Base-by-base conservation (phyloP, 2,797 vertebrate genomes). In the Malacoctenus gilli region DNA sequence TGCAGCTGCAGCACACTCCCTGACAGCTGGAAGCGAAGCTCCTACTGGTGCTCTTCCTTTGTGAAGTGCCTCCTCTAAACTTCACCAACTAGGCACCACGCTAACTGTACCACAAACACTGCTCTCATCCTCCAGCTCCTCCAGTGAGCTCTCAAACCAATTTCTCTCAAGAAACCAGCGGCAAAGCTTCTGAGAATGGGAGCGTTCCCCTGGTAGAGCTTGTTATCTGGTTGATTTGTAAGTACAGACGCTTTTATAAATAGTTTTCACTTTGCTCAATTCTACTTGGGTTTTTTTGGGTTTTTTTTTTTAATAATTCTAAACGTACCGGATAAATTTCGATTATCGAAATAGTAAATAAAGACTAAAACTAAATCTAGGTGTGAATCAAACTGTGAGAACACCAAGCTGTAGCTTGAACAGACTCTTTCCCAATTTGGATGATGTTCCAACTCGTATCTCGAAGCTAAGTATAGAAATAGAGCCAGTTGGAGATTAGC, bases 1-100 rank as follows among this genome's bases (percentile, higher is more conserved):
- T 64, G 70, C 77, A 61, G 63, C 75, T 52, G 70, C 50, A 38
- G 22, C 68, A 63, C 55, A 68, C 69, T 58, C 68, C 35, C 58
- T 84, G 79, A 80, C 85, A 88, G 85, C 77, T 79, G 80, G 65
- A 80, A 78, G 79, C 51, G 63, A 74, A 62, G 65, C 68, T 65
- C 67, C 60, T 59, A 22, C 73, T 31, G 72, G 54, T 60, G 69
- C 37, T 80, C 74, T 43, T 55, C 75, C 53, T 60, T 66, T 79
- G 57, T 77, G 72, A 84, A 80, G 84, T 75, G 65, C 46, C 66
- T 79, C 77, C 62, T 79, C 64, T 62, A 75, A 77, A 84, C 68
- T 76, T 81, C 79, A 78, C 53, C 70, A 53, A n/a, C n/a, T n/a
- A n/a, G n/a, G n/a, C 30, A 13, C 34, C 56, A 47, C 20, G n/a